phyloP scores from a whole-genome alignment of 2,113 vertebrate species.

The Stegostoma tigrinum region DNA sequence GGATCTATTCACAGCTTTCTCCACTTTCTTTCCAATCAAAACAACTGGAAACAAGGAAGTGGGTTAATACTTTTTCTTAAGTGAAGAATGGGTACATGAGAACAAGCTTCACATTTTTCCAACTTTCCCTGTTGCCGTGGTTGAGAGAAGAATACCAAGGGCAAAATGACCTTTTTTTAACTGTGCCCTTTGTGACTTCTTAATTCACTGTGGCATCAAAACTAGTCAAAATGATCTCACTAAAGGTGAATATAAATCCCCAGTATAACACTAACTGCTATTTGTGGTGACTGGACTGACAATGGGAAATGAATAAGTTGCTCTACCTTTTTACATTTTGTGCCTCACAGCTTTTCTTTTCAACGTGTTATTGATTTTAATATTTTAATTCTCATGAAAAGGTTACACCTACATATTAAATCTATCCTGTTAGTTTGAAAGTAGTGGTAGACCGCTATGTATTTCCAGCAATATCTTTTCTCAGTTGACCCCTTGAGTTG shows the following conservation, averaged over 20 bases:
- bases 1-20: neutral
- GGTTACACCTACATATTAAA: too few relatives aligned
- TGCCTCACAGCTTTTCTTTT: too few relatives aligned
- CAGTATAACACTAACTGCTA: neutral
- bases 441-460: neutral
- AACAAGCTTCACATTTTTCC: neutral
- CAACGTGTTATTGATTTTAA: neutral
- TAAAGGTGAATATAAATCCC: neutral
- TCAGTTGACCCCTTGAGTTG: neutral
- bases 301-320: neutral
- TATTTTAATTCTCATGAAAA: neutral
- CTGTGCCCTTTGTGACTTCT: neutral
- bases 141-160: neutral
- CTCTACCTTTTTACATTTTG: neutral
- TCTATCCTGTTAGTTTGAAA: neutral
- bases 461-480: neutral
- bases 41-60: neutral
- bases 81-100: neutral
- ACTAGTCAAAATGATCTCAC: neutral
- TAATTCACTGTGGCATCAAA: neutral
- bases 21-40: neutral
- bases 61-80: neutral
- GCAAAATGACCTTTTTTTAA: neutral
- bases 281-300: neutral
- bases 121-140: neutral